Percentiles rank a stretch among this genome's conserved stretches.
phyloP scores from a whole-genome alignment of 1,140 invertebrate genomes.

The Aphelinus atriplicis region DNA sequence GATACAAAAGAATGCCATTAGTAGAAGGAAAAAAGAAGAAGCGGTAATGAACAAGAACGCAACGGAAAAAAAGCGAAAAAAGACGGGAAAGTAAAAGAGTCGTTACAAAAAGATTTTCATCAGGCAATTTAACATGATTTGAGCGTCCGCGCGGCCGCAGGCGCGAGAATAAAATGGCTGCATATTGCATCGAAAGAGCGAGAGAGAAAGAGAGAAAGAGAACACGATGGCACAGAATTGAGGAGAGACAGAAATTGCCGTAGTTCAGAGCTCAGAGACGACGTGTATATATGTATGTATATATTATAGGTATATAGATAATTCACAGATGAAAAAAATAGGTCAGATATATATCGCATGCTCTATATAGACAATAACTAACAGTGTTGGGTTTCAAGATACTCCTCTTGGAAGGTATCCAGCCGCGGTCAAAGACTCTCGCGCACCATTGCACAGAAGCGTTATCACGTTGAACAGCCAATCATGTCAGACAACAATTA shows the following conservation, averaged over 20 bases:
- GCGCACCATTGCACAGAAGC: background rate
- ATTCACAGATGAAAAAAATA: constrained; percentile 41
- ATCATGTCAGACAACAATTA: no score
- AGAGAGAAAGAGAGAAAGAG: no score
- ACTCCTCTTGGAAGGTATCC: constrained; percentile 24
- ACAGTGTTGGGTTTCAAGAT: constrained; percentile 47
- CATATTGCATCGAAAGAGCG: background rate
- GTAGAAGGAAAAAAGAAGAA: no score
- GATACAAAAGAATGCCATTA: no score
- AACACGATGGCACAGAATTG: constrained; percentile 1
- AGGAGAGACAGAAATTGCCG: constrained; percentile 45
- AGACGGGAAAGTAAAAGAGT: no score
- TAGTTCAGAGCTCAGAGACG: constrained; percentile 35
- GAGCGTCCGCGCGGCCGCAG: background rate
- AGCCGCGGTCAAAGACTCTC: constrained; percentile 1
- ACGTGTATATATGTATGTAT: constrained; percentile 25
- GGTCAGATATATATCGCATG: constrained; percentile 52
- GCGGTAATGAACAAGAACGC: no score
- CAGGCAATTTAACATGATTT: constrained; percentile 7
- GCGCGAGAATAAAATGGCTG: background rate
- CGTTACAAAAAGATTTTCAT: background rate
- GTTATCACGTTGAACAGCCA: no score
- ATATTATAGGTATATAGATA: constrained; percentile 21
- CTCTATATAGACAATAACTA: constrained; percentile 59
- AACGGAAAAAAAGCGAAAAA: no score